A percentile compares a stretch with the other conserved stretches of the same genome.
These are phyloP conservation scores for Netta rufina DNA, from an alignment of 2,797 vertebrate species.

Conservation along the genomic window DNA sequence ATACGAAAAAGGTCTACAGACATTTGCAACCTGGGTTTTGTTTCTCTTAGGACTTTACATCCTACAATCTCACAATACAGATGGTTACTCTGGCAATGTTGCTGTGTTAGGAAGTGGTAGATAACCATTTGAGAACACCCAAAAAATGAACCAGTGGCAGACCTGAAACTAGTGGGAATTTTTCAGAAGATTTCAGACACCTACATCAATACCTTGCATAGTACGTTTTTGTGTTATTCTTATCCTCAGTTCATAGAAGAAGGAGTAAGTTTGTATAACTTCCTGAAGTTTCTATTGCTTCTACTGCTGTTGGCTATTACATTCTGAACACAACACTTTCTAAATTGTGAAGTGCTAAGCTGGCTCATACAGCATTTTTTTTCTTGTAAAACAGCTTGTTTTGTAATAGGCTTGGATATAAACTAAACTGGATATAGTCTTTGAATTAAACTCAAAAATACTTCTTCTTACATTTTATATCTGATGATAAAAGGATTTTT, in stretches of 20 bases:
- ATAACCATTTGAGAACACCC: neutral
- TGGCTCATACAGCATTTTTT: neutral
- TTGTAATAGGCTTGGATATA: neutral
- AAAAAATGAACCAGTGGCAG: neutral
- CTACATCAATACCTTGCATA: neutral
- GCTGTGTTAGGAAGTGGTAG: neutral
- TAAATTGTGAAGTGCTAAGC: neutral
- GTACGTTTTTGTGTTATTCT: neutral
- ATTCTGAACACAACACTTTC: neutral
- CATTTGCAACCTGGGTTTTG: neutral
- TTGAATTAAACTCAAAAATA: conserved; percentile 56
- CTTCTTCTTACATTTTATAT: neutral
- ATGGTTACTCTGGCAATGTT: neutral
- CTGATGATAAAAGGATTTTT: neutral
- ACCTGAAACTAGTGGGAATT: neutral
- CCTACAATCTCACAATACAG: neutral
- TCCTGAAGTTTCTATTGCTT: neutral
- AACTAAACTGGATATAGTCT: neutral
- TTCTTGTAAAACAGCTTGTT: conserved; percentile 37
- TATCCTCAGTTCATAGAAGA: neutral
- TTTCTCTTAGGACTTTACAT: neutral
- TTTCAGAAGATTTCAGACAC: neutral
- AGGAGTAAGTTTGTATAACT: neutral
- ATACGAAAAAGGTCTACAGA: neutral
- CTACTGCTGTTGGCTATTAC: neutral